Conservation (phyloP, 2,113 vertebrate species). For the Actenoides lindsayi region DNA sequence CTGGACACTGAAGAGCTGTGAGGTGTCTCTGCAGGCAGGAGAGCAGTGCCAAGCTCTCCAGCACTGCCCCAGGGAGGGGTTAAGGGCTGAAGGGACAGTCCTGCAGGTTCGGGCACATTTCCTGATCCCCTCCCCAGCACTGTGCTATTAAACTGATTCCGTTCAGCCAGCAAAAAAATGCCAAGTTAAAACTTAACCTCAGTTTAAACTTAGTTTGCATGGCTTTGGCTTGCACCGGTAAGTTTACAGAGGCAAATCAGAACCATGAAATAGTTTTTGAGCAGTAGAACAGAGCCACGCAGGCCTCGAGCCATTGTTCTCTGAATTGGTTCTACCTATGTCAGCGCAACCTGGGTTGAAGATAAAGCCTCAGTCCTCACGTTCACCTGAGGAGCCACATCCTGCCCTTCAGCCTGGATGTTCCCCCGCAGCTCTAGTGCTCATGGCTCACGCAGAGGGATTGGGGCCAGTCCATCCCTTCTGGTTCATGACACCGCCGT, state of each 20-base stretch:
- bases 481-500: not conserved
- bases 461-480: accelerated
- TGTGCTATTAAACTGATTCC: not conserved
- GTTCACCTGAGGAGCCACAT: not conserved
- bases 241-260: not conserved
- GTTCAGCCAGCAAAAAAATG: not conserved
- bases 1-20: not conserved
- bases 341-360: not conserved
- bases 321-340: not conserved
- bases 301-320: not conserved
- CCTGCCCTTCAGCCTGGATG: not conserved
- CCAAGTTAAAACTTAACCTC: not conserved
- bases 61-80: not conserved
- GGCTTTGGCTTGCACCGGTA: not conserved
- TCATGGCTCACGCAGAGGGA: accelerated
- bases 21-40: not conserved
- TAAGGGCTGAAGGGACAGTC: not conserved
- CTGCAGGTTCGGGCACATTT: not conserved
- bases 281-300: not conserved
- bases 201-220: not conserved
- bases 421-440: not conserved
- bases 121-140: not conserved
- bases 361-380: not conserved
- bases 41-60: not conserved
- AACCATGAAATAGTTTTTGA: not conserved